Conservation (phyloP, 2,113 vertebrate species). For the Corythornis cristatus region DNA sequence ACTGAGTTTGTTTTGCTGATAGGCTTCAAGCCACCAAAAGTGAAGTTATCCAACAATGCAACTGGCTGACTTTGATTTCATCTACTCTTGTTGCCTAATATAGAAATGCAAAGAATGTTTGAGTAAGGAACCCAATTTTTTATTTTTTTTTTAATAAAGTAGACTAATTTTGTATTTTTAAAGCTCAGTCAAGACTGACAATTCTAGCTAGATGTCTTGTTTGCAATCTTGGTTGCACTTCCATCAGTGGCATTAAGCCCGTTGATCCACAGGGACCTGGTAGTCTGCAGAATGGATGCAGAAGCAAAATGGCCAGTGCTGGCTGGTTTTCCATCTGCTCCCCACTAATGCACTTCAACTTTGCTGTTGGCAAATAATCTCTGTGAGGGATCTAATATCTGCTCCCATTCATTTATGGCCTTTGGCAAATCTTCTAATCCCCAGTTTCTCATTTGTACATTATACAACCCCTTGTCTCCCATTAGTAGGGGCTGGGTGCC, state of each 20-base stretch:
- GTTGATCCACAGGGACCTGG: not conserved
- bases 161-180: not conserved
- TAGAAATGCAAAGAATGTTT: not conserved
- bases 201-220: not conserved
- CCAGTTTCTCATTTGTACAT: not conserved
- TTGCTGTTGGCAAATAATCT: not conserved
- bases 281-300: not conserved
- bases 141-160: not conserved
- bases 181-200: not conserved
- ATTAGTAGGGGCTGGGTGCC: no score
- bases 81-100: not conserved
- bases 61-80: not conserved
- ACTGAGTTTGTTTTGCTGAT: not conserved
- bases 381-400: not conserved
- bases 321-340: not conserved
- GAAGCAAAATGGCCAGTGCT: not conserved
- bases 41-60: not conserved
- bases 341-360: not conserved
- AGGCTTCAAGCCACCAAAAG: not conserved
- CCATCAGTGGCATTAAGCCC: not conserved
- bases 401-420: not conserved
- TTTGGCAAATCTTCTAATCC: not conserved
- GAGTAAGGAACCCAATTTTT: not conserved
- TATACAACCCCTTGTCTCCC: not conserved
- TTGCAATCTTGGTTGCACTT: not conserved